phyloP scores from a whole-genome alignment of 2,113 vertebrate species.

The Pelmatolapia mariae region DNA sequence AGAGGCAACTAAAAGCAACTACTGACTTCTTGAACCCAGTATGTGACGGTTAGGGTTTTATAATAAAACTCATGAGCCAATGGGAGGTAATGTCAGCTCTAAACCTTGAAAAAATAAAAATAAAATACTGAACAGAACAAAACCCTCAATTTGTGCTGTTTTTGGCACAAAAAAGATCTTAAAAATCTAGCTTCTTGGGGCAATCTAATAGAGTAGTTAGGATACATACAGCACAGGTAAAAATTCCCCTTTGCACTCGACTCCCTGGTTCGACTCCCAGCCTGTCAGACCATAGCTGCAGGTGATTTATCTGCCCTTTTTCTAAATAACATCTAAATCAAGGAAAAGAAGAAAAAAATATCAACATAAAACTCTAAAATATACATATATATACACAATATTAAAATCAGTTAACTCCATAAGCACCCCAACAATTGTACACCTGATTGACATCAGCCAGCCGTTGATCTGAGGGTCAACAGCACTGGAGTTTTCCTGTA shows the following conservation, averaged over 20 bases:
- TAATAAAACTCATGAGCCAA: conserved; percentile 4
- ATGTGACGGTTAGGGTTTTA: conserved; percentile 7
- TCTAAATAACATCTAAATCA: neutral
- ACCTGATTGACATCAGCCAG: neutral
- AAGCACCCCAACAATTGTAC: neutral
- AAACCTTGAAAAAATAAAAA: conserved; percentile 3
- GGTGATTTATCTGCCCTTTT: neutral
- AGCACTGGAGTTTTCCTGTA: conserved; percentile 18
- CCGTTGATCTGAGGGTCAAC: neutral
- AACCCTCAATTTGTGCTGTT: neutral
- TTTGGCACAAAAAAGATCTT: neutral
- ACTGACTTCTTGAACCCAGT: conserved; percentile 25
- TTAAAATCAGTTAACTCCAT: neutral
- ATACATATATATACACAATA: too few species aligned
- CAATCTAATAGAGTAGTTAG: neutral
- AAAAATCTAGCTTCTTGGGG: neutral
- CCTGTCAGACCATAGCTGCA: neutral
- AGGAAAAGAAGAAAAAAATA: neutral
- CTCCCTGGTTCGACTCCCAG: neutral
- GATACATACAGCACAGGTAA: neutral
- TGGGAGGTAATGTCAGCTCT: conserved; percentile 8
- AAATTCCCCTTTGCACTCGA: neutral
- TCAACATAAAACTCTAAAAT: neutral
- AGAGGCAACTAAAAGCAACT: neutral
- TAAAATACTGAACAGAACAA: neutral